Base-by-base conservation (phyloP, 2,888 invertebrate species). In the Oscheius sp. region DNA sequence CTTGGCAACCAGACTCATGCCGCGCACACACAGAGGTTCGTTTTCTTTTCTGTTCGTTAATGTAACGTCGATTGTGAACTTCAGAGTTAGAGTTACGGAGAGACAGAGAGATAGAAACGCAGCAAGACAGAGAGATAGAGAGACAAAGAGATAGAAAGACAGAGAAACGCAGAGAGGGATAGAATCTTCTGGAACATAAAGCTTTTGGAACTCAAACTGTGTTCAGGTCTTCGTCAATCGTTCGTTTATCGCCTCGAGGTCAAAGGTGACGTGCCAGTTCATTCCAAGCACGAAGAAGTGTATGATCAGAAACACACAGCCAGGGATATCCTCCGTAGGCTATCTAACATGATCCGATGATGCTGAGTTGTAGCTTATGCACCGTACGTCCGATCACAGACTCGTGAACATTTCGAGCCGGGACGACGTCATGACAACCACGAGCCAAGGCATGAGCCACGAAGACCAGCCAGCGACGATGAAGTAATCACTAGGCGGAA, bases 11-110 rank as follows among this genome's bases (percentile, higher is more conserved):
- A 47, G 48, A 63, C 29, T 32, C 11, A 63, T 63, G 63, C 63
- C 63, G 63, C 63, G 63, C 63, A 63, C 63, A 63, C 47, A 63
- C 48, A 63, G 47, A 63, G 63, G 63, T 63, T 63, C 50, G 63
- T 60, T 60, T 33, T 60, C 37, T n/a, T 10, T 63, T 48, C 42
- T 42, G 21, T 21, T 21, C 21, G 21, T 21, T 21, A 21, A 21
- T 21, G 21, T 21, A 21, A 21, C 21, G 21, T 21, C 21, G 21
- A 21, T 21, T 21, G 21, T 21, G 21, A 21, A 21, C 21, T 21
- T 21, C 21, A 21, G 21, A 21, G 21, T 0, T 21, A 21, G 21
- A 21, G 21, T 21, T 21, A 21, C 21, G 21, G 21, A 21, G 21
- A 21, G 21, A 21, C 21, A 21, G 21, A 21, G 21, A 21, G 21